Conservation (phyloP, 2,888 invertebrate species). For the Nemoura dubitans region DNA sequence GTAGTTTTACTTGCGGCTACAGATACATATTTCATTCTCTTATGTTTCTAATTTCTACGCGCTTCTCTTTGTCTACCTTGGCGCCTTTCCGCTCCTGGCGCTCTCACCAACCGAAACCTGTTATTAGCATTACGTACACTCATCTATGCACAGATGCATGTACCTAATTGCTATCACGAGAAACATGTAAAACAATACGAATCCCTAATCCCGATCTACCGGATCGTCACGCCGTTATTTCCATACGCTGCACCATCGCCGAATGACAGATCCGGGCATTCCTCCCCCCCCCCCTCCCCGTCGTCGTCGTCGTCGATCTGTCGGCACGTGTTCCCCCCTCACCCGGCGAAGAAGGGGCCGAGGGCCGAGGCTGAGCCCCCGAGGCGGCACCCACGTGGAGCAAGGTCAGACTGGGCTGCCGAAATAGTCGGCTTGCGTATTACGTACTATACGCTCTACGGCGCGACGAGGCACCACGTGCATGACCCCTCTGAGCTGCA, state of each 20-base stretch:
- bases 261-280: not conserved
- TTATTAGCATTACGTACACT: not conserved
- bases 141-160: no score
- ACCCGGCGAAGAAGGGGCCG: no score
- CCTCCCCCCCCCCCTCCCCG: not conserved
- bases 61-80: no score
- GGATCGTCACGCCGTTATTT: not conserved
- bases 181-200: not conserved
- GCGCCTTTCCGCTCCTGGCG: not conserved
- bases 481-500: not conserved
- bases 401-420: not conserved
- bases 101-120: not conserved
- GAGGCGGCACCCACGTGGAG: not conserved
- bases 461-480: not conserved
- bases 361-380: not conserved
- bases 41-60: not conserved
- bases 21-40: not conserved
- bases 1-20: not conserved
- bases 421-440: not conserved
- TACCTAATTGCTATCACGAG: not conserved
- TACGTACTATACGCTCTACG: not conserved
- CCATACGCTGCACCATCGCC: not conserved
- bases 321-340: not conserved
- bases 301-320: not conserved
- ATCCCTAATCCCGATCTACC: no score